Conservation (phyloP, 2,797 vertebrate genomes). For the Sternarchorhynchus goeldii region DNA sequence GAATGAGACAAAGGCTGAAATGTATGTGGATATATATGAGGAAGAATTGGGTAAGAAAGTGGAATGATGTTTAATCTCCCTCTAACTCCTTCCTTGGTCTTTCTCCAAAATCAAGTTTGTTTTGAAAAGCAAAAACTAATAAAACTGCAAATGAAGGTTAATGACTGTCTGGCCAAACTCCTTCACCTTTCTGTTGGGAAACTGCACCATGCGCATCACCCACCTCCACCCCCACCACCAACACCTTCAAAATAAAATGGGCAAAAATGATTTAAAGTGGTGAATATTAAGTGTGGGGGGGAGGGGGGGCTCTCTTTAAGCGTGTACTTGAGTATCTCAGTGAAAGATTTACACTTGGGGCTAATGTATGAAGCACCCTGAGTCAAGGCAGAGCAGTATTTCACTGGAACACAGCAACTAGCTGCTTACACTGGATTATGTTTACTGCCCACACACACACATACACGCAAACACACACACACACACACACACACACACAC, state of each 20-base stretch:
- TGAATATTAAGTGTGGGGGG: constrained; percentile 34
- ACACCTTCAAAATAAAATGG: constrained; percentile 24
- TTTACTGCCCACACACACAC: constrained; percentile 30
- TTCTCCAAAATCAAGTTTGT: too few relatives aligned
- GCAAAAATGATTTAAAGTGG: constrained; percentile 38
- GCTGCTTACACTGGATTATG: constrained; percentile 15
- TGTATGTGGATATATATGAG: too few relatives aligned
- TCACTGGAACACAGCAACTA: constrained; percentile 17
- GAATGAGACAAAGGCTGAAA: too few relatives aligned
- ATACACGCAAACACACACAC: background rate
- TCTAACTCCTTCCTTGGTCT: too few relatives aligned
- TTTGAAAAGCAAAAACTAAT: too few relatives aligned
- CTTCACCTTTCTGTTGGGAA: background rate
- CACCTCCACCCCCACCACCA: background rate
- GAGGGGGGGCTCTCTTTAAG: background rate
- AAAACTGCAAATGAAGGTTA: background rate
- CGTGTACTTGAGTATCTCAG: constrained; percentile 25
- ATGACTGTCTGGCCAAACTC: background rate
- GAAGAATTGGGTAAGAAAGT: too few relatives aligned
- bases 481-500: background rate
- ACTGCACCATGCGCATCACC: too few relatives aligned
- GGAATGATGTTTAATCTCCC: too few relatives aligned
- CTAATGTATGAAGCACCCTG: constrained; percentile 34
- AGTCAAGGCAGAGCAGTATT: constrained; percentile 41
- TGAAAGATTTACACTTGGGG: constrained; percentile 31